Conservation (phyloP, 1,140 invertebrate species). For the Ruditapes philippinarum region DNA sequence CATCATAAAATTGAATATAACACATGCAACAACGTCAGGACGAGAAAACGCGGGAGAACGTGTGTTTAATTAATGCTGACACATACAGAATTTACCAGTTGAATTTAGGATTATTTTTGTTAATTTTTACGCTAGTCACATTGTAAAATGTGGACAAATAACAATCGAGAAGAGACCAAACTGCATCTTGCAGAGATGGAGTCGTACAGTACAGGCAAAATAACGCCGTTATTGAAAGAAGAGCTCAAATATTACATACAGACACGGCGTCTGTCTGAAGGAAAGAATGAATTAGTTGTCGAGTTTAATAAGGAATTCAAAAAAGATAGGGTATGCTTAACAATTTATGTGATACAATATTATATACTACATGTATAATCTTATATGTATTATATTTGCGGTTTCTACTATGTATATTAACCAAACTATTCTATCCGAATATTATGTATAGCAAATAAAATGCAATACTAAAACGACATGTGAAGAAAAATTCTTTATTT, state of each 20-base stretch:
- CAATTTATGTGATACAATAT: too few relatives aligned
- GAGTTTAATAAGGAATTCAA: not conserved
- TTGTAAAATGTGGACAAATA: not conserved
- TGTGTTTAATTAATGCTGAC: not conserved
- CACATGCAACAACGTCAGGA: not conserved
- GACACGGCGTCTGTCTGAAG: constrained; percentile 28
- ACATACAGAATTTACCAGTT: not conserved
- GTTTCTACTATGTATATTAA: too few relatives aligned
- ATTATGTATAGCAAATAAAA: too few relatives aligned
- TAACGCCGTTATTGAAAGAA: constrained; percentile 59
- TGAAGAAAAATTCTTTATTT: too few relatives aligned
- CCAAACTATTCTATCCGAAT: too few relatives aligned
- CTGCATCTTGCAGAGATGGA: constrained; percentile 29
- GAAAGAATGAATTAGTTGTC: constrained; percentile 52
- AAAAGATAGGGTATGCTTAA: not conserved
- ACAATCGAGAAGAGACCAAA: constrained; percentile 18
- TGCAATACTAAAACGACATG: too few relatives aligned
- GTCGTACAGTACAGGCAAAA: constrained; percentile 33
- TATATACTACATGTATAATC: too few relatives aligned
- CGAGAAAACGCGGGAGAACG: constrained; percentile 30
- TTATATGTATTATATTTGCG: too few relatives aligned
- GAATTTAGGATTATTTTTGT: not conserved
- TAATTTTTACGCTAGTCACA: not conserved
- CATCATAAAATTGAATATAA: too few relatives aligned
- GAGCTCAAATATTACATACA: constrained; percentile 58